phyloP scores from a whole-genome alignment of 2,113 vertebrate species.

The Murina feae region DNA sequence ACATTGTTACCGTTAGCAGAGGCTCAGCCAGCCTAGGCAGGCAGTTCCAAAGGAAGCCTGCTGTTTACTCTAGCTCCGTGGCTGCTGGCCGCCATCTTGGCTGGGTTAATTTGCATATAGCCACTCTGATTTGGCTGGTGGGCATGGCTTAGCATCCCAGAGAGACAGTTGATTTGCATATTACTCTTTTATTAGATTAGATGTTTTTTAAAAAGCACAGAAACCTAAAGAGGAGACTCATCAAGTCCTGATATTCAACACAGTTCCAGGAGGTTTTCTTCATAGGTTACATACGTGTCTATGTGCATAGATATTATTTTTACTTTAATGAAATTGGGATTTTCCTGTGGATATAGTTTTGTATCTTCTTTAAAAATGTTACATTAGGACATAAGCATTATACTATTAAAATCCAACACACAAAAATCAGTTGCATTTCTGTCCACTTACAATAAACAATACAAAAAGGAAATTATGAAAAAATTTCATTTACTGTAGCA shows the following conservation, averaged over 20 bases:
- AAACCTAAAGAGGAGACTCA: neutral
- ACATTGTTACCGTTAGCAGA: no score
- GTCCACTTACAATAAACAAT: neutral
- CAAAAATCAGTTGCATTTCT: neutral
- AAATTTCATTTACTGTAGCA: neutral
- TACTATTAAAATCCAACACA: neutral
- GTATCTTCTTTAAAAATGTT: neutral
- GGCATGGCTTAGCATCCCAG: no score
- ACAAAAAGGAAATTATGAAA: neutral
- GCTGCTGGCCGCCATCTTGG: no score
- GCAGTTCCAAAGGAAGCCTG: no score
- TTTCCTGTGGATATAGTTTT: neutral
- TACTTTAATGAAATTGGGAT: neutral
- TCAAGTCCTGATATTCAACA: neutral
- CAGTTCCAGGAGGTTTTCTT: neutral
- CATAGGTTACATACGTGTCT: neutral
- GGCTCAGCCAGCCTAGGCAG: no score
- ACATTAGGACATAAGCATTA: neutral
- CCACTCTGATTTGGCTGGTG: no score
- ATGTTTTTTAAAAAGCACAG: no score
- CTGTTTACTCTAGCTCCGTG: no score
- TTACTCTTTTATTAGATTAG: no score
- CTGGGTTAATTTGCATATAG: no score
- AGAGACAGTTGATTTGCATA: no score
- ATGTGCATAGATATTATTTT: neutral